Evolutionary conservation across 2,888 invertebrate species (phyloP), one percentile per base, ranked within the genome.

Genomic region (Sipha maydis): DNA sequence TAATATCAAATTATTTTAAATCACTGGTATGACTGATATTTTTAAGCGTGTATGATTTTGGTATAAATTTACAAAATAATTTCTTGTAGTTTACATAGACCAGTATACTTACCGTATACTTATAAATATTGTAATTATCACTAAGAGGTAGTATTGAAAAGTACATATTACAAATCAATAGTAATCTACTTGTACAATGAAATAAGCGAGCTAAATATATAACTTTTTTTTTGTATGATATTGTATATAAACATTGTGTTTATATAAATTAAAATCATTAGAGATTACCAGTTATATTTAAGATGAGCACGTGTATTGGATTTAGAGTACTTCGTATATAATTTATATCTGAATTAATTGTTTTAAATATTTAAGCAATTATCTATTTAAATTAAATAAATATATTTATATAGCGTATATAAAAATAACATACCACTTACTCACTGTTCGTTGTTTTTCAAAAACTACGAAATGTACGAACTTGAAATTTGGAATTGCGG

Each of bases 241-340:
- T 21, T 41, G 1, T 28, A 69, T 69, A 9, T 8, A 69, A 0
- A 25, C 8, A 69, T 9, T 9, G 5, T 69, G 28, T 69, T 69
- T 69, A 28, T 69, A 69, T 11, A 69, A 2, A 28, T 67, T 67
- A 61, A 48, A 80, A 82, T 82, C 69, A 48, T 19, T 48, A 82
- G 28, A 82, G 69, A 82, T 82, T 80, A 82, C 7, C 41, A 28
- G 25, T n/a, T 7, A 25, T 21, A 9, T 34, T 61, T 61, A 61
- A 61, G 69, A 69, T 19, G 28, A 4, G 28, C 41, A 41, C 28
- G 48, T 9, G 41, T 28, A 19, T 48, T 69, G 28, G 69, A 28
- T 11, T 82, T 69, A 69, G 69, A 82, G 77, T 77, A 69, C 69
- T 28, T 69, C 28, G 2, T 69, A 69, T 11, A 69, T 69, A 69